Evolutionary conservation across 92 coral and sea anemone species (phyloP).

Genomic region (Phenganax stokvisi): DNA sequence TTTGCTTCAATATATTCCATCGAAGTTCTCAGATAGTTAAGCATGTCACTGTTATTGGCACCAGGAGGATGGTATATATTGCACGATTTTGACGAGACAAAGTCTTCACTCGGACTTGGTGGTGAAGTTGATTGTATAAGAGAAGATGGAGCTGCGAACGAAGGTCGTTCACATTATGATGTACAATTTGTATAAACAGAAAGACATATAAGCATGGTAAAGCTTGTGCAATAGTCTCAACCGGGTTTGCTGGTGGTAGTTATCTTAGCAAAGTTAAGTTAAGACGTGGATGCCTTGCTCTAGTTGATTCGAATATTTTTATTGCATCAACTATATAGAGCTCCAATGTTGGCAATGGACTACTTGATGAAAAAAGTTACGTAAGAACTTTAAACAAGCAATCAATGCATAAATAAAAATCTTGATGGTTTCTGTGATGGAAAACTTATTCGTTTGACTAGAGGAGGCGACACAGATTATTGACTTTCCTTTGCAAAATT

Average conservation of each 20-base stretch:
- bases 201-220: not conserved
- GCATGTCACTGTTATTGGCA: too few species aligned
- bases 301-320: not conserved
- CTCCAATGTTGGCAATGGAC: not conserved
- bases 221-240: not conserved
- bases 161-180: not conserved
- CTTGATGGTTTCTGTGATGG: slow-evolving; percentile 22
- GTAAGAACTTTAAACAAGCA: slow-evolving; percentile 19
- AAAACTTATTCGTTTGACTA: slow-evolving; percentile 12
- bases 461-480: not conserved
- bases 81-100: not conserved
- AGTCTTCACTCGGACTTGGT: not conserved
- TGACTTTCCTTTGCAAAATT: not conserved
- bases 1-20: too few species aligned
- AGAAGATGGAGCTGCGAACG: slow-evolving; percentile 6
- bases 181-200: slow-evolving; percentile 11
- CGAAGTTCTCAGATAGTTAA: too few species aligned
- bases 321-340: not conserved
- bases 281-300: not conserved
- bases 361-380: not conserved
- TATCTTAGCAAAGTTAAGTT: not conserved
- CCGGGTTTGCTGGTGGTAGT: not conserved
- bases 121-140: slow-evolving; percentile 7
- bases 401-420: slow-evolving; percentile 22
- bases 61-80: too few species aligned